Percentiles rank a stretch among this genome's conserved stretches.
Evolutionary conservation across 2,797 vertebrate species (phyloP).

Genomic region (Notolabrus celidotus): DNA sequence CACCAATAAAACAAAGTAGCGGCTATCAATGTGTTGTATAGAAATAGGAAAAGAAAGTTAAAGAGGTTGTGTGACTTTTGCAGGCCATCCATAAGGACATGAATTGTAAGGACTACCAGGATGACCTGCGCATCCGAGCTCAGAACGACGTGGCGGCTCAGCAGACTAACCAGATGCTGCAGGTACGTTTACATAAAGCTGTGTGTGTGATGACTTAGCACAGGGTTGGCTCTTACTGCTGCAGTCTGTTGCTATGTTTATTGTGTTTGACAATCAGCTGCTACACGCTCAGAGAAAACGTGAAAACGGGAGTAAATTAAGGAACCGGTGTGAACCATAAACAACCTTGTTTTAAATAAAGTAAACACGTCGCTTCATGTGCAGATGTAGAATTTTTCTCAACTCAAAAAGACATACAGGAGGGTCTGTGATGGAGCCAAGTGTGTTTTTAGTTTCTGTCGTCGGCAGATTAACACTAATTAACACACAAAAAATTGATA

Average conservation of each 20-base stretch:
- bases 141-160: conserved; percentile 87
- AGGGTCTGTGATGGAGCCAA: too few species aligned
- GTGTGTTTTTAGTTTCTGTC: too few species aligned
- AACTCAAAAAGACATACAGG: too few species aligned
- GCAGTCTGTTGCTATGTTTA: background rate
- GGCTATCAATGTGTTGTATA: too few species aligned
- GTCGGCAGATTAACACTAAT: too few species aligned
- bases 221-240: background rate
- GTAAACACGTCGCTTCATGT: background rate
- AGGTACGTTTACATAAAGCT: conserved; percentile 70
- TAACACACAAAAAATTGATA: too few species aligned
- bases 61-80: conserved; percentile 14
- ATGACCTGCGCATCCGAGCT: conserved; percentile 86
- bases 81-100: conserved; percentile 90
- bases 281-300: background rate
- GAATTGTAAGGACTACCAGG: conserved; percentile 93
- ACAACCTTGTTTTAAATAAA: background rate
- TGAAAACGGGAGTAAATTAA: background rate
- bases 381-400: background rate
- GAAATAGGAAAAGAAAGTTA: background rate
- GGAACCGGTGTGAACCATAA: background rate
- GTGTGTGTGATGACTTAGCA: background rate
- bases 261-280: background rate
- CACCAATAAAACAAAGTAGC: rapidly evolving
- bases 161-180: conserved; percentile 87